phyloP scores from a whole-genome alignment of 2,888 invertebrate genomes.

The Fragum fragum region DNA sequence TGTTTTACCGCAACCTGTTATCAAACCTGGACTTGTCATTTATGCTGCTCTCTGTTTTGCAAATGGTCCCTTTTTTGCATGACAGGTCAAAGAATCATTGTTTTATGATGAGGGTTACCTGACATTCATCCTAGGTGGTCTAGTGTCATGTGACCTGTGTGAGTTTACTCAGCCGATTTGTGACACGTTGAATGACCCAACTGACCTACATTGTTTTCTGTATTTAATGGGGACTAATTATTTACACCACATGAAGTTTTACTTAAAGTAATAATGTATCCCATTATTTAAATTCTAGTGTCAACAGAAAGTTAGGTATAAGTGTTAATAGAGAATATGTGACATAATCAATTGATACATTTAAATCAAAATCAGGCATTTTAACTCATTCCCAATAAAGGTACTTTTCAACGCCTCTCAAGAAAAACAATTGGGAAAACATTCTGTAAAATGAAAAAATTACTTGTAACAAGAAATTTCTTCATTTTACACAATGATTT shows the following conservation, averaged over 20 bases:
- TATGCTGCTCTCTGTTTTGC: no score
- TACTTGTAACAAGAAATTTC: no score
- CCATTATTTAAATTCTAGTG: neutral
- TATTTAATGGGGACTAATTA: neutral
- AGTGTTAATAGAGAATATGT: neutral
- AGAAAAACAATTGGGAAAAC: no score
- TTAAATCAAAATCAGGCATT: no score
- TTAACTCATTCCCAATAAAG: no score
- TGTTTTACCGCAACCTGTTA: no score
- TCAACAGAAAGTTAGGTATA: neutral
- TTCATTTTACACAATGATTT: no score
- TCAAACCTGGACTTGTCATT: no score
- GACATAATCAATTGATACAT: slow-evolving; percentile 6
- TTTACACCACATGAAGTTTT: slow-evolving; percentile 1
- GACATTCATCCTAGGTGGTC: neutral
- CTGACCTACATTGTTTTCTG: neutral
- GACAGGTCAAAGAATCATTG: no score
- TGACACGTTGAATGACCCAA: slow-evolving; percentile 1
- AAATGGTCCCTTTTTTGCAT: no score
- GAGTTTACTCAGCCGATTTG: neutral
- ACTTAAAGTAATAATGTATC: neutral
- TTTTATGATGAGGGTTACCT: neutral
- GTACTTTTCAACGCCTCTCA: no score
- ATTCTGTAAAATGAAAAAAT: no score
- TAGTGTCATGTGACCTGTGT: neutral